These are phyloP conservation scores for Brienomyrus longianalis DNA, from an alignment of 2,113 vertebrate species.

Conservation along the genomic window DNA sequence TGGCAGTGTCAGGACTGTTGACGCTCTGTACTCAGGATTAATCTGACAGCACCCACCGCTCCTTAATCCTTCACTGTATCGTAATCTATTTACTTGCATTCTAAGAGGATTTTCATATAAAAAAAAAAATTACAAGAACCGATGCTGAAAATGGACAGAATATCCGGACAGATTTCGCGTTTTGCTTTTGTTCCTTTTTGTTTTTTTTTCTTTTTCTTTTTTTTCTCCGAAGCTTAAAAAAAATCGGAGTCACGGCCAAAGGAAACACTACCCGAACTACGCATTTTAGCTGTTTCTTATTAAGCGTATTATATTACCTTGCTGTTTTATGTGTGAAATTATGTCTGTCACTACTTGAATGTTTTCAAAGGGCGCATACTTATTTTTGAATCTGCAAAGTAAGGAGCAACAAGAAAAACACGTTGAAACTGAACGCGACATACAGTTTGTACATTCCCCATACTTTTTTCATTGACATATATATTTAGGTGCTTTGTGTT, in stretches of 20 bases:
- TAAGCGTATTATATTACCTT: slow-evolving; percentile 7
- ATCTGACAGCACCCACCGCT: slow-evolving; percentile 74
- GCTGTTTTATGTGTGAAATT: background rate
- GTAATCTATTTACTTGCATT: slow-evolving; percentile 79
- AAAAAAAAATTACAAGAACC: slow-evolving; percentile 72
- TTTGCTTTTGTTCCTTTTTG: slow-evolving; percentile 28
- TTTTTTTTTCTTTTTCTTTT: background rate
- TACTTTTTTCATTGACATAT: background rate
- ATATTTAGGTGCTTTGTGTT: background rate
- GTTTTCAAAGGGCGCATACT: background rate
- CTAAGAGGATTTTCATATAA: slow-evolving; percentile 74
- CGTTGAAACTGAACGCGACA: background rate
- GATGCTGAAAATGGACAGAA: slow-evolving; percentile 57
- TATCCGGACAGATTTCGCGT: slow-evolving; percentile 46
- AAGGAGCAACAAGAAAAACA: background rate
- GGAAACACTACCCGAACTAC: background rate
- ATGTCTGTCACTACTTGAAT: background rate
- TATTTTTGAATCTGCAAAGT: background rate
- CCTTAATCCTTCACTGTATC: slow-evolving; percentile 77
- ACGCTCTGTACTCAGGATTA: slow-evolving; percentile 75
- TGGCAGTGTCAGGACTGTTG: slow-evolving; percentile 75
- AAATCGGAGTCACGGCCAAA: slow-evolving; percentile 36
- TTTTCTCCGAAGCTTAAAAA: slow-evolving; percentile 31
- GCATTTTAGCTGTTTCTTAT: slow-evolving; percentile 4
- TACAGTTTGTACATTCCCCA: background rate